Conservation (phyloP, 2,888 invertebrate species). For the Macrostomum cliftonense region DNA sequence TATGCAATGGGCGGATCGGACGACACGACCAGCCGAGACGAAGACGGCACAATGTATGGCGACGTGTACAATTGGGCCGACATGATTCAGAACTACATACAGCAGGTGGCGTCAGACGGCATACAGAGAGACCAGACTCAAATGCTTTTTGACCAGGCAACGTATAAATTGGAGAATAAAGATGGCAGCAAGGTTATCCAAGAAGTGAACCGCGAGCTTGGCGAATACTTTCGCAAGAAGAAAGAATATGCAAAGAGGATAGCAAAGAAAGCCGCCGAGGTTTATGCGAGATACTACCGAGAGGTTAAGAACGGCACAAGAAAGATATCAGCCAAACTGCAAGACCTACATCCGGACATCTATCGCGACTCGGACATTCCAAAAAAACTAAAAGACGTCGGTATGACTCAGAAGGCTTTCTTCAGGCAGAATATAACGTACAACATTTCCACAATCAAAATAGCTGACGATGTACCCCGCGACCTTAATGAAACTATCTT, state of each 20-base stretch:
- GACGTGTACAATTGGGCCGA: constrained; percentile 39
- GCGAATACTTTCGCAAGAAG: constrained; percentile 30
- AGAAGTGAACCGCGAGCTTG: constrained; percentile 27
- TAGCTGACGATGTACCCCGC: constrained; percentile 37
- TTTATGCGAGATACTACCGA: too few relatives aligned
- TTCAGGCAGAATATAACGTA: constrained; percentile 34
- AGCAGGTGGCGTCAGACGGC: constrained; percentile 37
- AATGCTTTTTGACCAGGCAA: constrained; percentile 30
- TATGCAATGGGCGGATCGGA: too few relatives aligned
- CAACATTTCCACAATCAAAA: constrained; percentile 32
- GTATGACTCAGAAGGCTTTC: constrained; percentile 26
- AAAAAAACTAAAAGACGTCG: constrained; percentile 19
- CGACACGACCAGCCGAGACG: too few relatives aligned
- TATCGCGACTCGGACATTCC: constrained; percentile 37
- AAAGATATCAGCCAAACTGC: constrained; percentile 1
- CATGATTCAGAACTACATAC: constrained; percentile 37
- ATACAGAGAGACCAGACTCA: constrained; percentile 35
- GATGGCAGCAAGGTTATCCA: constrained; percentile 28
- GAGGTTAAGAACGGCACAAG: constrained; percentile 12
- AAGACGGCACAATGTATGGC: constrained; percentile 17
- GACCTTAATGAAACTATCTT: constrained; percentile 26
- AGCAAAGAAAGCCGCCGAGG: constrained; percentile 20
- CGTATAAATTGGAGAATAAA: constrained; percentile 31
- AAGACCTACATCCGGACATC: constrained; percentile 11
- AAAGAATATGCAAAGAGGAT: constrained; percentile 29